Percentiles rank a stretch among this genome's conserved stretches.
Conservation (phyloP, 1,140 invertebrate species). For the Formica exsecta region DNA sequence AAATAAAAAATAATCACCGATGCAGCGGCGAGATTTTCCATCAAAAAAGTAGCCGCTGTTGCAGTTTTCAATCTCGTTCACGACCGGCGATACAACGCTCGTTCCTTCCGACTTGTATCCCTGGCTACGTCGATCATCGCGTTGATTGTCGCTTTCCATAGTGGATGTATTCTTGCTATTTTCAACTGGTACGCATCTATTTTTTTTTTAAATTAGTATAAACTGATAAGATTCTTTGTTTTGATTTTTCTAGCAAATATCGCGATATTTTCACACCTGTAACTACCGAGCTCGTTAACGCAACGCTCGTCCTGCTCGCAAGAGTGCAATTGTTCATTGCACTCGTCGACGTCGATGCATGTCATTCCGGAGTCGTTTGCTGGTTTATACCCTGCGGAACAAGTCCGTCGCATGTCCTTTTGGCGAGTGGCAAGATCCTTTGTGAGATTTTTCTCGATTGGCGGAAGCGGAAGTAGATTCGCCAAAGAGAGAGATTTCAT, state of each 20-base stretch:
- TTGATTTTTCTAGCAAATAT: background rate
- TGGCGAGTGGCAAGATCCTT: slow-evolving; percentile 43
- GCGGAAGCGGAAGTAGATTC: slow-evolving; percentile 54
- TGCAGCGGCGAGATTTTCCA: slow-evolving; percentile 23
- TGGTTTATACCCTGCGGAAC: slow-evolving; percentile 69
- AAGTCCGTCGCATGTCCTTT: slow-evolving; percentile 67
- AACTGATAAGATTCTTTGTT: background rate
- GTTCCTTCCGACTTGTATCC: slow-evolving; percentile 8
- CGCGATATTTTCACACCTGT: slow-evolving; percentile 75
- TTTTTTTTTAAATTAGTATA: background rate
- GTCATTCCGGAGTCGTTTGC: slow-evolving; percentile 9
- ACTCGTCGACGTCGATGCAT: slow-evolving; percentile 88
- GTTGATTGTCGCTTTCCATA: background rate
- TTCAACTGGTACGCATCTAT: slow-evolving; percentile 50
- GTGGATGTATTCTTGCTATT: background rate
- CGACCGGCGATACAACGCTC: background rate
- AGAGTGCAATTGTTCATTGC: slow-evolving; percentile 78
- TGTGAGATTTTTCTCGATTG: slow-evolving; percentile 43
- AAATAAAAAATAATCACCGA: slow-evolving; percentile 45
- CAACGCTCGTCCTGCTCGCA: slow-evolving; percentile 83
- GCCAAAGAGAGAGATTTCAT: background rate
- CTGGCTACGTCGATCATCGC: slow-evolving; percentile 1
- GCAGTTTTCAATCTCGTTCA: slow-evolving; percentile 45
- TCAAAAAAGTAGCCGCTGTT: slow-evolving; percentile 54
- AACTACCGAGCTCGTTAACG: slow-evolving; percentile 85